A percentile compares a stretch with the other conserved stretches of the same genome.
phyloP scores from a whole-genome alignment of 1,140 invertebrate species.

The Magallana angulata region DNA sequence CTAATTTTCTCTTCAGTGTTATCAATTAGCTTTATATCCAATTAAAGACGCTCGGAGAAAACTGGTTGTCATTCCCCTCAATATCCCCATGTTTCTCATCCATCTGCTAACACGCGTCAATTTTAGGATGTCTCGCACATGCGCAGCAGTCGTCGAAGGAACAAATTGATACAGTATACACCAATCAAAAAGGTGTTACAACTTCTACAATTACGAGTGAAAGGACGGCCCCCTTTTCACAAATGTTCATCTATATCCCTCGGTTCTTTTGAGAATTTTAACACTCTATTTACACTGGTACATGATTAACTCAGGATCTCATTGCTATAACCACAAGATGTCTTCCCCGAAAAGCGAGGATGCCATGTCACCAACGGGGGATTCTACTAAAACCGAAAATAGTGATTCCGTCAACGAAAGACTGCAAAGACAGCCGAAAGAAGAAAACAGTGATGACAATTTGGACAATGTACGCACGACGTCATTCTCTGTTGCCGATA shows the following conservation, averaged over 20 bases:
- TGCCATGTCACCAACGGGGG: neutral
- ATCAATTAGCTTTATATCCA: slow-evolving; percentile 59
- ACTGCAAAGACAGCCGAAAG: slow-evolving; percentile 15
- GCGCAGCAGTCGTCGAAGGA: slow-evolving; percentile 37
- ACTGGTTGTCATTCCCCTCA: slow-evolving; percentile 25
- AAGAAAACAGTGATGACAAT: slow-evolving; percentile 19
- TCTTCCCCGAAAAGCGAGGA: neutral
- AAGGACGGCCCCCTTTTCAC: slow-evolving; percentile 47
- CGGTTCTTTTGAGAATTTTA: slow-evolving; percentile 51
- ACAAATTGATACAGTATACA: slow-evolving; percentile 46
- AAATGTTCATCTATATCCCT: slow-evolving; percentile 49
- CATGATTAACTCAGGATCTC: neutral
- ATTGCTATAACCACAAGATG: neutral
- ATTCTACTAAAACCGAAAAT: slow-evolving; percentile 22
- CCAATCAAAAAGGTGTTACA: slow-evolving; percentile 58
- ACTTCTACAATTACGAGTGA: slow-evolving; percentile 45
- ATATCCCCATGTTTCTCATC: neutral
- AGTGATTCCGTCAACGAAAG: neutral
- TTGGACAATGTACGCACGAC: slow-evolving; percentile 46
- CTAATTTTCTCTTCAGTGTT: slow-evolving; percentile 50
- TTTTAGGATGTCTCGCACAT: slow-evolving; percentile 29
- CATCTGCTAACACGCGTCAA: slow-evolving; percentile 37
- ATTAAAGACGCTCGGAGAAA: slow-evolving; percentile 55
- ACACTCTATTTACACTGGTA: slow-evolving; percentile 45
- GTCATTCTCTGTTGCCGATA: slow-evolving; percentile 67